phyloP scores from a whole-genome alignment of 2,113 vertebrate species.

The Ifrita kowaldi region DNA sequence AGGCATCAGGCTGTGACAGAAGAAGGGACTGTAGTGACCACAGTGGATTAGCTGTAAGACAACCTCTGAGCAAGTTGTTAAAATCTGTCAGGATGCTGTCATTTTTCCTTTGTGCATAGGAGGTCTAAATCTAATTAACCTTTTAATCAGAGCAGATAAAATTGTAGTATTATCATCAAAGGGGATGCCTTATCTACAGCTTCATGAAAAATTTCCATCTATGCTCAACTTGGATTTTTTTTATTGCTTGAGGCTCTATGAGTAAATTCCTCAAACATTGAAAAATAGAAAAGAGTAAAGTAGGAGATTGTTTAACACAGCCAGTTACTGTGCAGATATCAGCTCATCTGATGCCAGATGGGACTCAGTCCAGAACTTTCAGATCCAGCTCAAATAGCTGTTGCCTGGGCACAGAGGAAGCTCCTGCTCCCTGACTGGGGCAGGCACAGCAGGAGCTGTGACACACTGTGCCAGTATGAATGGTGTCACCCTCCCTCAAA shows the following conservation, averaged over 20 bases:
- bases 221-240: background rate
- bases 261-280: background rate
- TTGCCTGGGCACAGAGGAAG: background rate
- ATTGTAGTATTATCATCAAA: background rate
- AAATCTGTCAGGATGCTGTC: background rate
- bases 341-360: background rate
- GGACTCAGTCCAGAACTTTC: background rate
- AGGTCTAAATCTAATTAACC: constrained; percentile 26
- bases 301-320: background rate
- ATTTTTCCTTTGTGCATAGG: background rate
- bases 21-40: background rate
- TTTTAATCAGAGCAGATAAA: constrained; percentile 24
- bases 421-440: background rate
- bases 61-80: background rate
- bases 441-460: background rate
- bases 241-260: background rate
- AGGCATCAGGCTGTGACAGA: background rate
- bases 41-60: background rate
- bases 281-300: background rate
- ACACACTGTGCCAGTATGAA: background rate
- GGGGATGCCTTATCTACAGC: background rate
- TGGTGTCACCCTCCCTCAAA: accelerated
- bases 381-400: background rate
- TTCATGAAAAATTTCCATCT: background rate
- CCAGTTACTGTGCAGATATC: background rate